phyloP scores from a whole-genome alignment of 2,797 vertebrate species.

The Neomorphus geoffroyi region DNA sequence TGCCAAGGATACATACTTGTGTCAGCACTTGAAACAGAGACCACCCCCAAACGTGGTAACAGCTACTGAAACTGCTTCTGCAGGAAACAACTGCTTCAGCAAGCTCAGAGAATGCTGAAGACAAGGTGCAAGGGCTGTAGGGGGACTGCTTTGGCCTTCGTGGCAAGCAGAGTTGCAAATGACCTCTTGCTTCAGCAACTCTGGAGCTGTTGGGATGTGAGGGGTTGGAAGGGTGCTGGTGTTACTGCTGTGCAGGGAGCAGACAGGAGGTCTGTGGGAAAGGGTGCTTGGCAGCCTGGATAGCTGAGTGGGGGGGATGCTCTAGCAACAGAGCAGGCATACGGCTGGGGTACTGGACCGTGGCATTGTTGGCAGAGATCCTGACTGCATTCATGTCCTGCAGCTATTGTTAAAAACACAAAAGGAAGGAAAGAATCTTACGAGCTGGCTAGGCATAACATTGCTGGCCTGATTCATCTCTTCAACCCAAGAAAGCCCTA shows the following conservation, averaged over 20 bases:
- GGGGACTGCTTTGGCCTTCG: not conserved
- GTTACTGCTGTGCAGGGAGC: not conserved
- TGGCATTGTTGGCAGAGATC: not conserved
- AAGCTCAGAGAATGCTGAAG: not conserved
- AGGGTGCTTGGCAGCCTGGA: not conserved
- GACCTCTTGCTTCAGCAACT: not conserved
- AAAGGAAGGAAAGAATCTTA: not conserved
- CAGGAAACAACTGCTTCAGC: not conserved
- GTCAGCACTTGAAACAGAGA: not conserved
- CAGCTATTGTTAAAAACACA: not conserved
- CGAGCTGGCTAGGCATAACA: not conserved
- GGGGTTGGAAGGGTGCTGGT: fast-evolving
- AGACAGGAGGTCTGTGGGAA: not conserved
- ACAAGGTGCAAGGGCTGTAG: not conserved
- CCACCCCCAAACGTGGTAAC: not conserved
- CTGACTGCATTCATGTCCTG: not conserved
- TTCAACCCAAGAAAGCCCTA: not conserved
- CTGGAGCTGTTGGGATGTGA: not conserved
- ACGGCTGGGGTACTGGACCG: not conserved
- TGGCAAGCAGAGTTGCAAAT: not conserved
- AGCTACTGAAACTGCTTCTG: not conserved
- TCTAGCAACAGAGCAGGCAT: not conserved
- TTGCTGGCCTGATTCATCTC: not conserved
- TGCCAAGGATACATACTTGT: not conserved
- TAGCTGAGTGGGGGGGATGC: not conserved